Base-by-base conservation (phyloP, 2,113 vertebrate species). In the Xiphophorus maculatus region DNA sequence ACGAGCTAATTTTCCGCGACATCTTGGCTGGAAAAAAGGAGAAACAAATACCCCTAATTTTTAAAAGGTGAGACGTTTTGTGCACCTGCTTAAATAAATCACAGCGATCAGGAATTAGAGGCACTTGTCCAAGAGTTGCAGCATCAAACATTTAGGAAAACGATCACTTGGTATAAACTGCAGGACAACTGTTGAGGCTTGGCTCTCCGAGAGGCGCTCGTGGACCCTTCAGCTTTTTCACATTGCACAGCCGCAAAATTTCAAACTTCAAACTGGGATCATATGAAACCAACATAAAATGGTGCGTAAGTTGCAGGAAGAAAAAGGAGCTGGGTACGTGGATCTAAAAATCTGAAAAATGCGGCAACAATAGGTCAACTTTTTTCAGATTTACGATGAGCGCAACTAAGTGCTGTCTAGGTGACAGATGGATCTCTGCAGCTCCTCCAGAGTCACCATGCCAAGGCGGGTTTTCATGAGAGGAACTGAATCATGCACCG, bases 1-100 rank as follows among this genome's bases (percentile, higher is more conserved):
- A 95, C 86, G 96, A 96, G 95, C 95, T 98, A 96, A 99, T 96
- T 96, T 98, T 99, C 94, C 97, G 96, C 92, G 98, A 99, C 96
- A 98, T 97, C 96, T 96, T 99, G 90, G 98, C 98, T 99, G 97
- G 85, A 95, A 42, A 15, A 95, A 84, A 94, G 86, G 93, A 94
- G 87, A 94, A 90, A 93, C 84, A 94, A 82, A 93, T 63, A 91
- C 35, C 69, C 70, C 76, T 40, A 67, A 70, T 89, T 84, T 81
- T 65, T 30, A 11, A 58, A 71, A 66, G 51, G 73, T 76, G 79
- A 67, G 35, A 35, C 33, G 15, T 40, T 37, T 27, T 44, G 3
- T 44, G 28, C 44, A 42, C 15, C 64, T 51, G 22, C 29, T 63
- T 2, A 51, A 27, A n/a, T 54, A 15, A 67, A 30, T 48, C 15